Evolutionary conservation across 1,140 invertebrate species (phyloP), one percentile per base, ranked within the genome.

Genomic region (Drosophila nigromelanica): DNA sequence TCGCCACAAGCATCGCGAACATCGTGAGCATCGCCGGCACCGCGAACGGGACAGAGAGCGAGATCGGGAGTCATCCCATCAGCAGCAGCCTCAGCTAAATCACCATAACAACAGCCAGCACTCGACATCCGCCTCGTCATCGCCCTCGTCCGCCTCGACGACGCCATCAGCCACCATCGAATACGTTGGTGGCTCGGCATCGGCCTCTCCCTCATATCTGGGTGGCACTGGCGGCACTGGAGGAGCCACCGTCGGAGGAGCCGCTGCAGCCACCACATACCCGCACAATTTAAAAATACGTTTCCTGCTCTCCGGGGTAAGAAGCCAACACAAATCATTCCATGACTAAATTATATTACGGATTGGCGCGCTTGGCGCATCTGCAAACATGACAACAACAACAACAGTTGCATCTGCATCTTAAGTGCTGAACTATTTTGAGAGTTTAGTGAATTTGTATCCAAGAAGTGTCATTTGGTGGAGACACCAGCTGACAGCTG

Each of bases 221-320:
- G 83, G 80, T 18, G 70, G 33, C 21, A 59, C 55, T 37, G 70
- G 72, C 1, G 69, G 71, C 12, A 66, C 40, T 10, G 69, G 52
- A 7, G 66, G 48, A 45, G 39, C 61, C 7, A 47, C 55, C 14
- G 74, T 52, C 45, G 74, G 30, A 54, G 70, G 62, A 40, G 73
- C 62, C 47, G 67, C 76, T 43, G 82, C 90, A 30, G 79, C 90
- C 24, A 85, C 87, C 59, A 85, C 90, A 37, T 91, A 91, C 87
- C 90, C 90, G 82, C 90, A 91, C 78, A 91, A 91, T 80, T 90
- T 91, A 76, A 91, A 91, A 91, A 91, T 91, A 89, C 89, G 89
- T 64, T 91, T 91, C 80, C 89, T 91, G 76, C 85, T 91, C 69
- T 91, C 90, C 72, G 90, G 90, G 90, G 90, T 91, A 91, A 91